phyloP scores from a whole-genome alignment of 1,140 invertebrate genomes.

The Ceratosolen fusciceps region DNA sequence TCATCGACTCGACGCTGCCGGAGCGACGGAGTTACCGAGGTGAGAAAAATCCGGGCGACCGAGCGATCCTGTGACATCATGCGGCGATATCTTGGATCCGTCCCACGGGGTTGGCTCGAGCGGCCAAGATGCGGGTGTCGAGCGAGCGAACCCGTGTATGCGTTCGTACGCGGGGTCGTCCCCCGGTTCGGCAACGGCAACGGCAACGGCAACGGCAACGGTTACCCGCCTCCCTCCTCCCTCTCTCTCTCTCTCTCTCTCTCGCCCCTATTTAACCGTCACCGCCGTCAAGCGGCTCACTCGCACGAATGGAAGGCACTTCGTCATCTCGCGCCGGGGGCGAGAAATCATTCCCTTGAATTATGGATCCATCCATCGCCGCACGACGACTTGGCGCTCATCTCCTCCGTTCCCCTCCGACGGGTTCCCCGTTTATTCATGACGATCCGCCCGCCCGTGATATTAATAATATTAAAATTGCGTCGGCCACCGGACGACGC shows the following conservation, averaged over 20 bases:
- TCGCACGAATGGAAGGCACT: constrained; percentile 37
- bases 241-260: no score
- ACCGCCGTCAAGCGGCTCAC: neutral
- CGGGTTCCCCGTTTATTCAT: neutral
- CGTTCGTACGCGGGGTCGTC: neutral
- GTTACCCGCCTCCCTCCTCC: no score
- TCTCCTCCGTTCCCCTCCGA: neutral
- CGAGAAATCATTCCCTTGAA: constrained; percentile 31
- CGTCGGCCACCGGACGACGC: no score
- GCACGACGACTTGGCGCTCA: neutral
- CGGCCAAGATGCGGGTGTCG: constrained; percentile 20
- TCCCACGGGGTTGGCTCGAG: neutral
- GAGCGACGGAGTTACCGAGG: neutral
- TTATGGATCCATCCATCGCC: neutral
- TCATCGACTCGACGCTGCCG: no score
- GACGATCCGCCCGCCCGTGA: neutral
- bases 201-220: no score
- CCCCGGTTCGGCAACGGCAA: no score
- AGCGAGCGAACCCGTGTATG: neutral
- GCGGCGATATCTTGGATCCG: constrained; percentile 33
- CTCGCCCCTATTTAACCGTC: no score
- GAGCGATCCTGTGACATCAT: constrained; percentile 38
- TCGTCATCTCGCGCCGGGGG: constrained; percentile 18
- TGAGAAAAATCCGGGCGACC: neutral
- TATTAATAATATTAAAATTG: constrained; percentile 47